A percentile compares a stretch with the other conserved stretches of the same genome.
phyloP scores from a whole-genome alignment of 2,888 invertebrate species.

The Coremacera marginata region DNA sequence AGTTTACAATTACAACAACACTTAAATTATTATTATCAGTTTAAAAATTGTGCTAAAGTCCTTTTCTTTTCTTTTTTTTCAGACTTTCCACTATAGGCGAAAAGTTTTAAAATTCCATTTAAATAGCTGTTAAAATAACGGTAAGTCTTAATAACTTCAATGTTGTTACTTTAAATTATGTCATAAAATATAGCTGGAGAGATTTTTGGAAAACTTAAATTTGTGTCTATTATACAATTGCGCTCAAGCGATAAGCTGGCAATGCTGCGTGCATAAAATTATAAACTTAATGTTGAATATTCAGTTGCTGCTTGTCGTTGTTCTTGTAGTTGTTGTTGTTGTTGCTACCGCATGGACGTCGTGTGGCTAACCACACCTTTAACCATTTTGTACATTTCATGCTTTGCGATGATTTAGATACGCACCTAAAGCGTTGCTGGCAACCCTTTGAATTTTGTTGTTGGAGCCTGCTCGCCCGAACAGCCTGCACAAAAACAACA shows the following conservation, averaged over 20 bases:
- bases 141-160: not conserved
- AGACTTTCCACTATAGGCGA: not conserved
- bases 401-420: conserved; percentile 1
- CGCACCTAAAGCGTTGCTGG: not conserved
- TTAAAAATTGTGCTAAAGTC: too few relatives aligned
- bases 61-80: too few relatives aligned
- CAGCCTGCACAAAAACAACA: conserved; percentile 4
- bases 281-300: conserved; percentile 19
- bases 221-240: too few relatives aligned
- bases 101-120: not conserved
- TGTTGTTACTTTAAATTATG: too few relatives aligned
- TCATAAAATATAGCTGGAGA: too few relatives aligned
- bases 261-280: conserved; percentile 7
- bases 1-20: too few relatives aligned
- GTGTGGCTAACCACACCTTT: conserved; percentile 43
- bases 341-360: not conserved
- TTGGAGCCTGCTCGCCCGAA: not conserved
- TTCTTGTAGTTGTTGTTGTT: not conserved
- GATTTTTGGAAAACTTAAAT: too few relatives aligned
- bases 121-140: not conserved
- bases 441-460: not conserved
- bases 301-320: not conserved
- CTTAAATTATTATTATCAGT: too few relatives aligned
- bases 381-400: conserved; percentile 34
- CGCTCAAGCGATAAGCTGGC: not conserved